Evolutionary conservation across 2,888 invertebrate species (phyloP).

Genomic region (Danaus chrysippus): DNA sequence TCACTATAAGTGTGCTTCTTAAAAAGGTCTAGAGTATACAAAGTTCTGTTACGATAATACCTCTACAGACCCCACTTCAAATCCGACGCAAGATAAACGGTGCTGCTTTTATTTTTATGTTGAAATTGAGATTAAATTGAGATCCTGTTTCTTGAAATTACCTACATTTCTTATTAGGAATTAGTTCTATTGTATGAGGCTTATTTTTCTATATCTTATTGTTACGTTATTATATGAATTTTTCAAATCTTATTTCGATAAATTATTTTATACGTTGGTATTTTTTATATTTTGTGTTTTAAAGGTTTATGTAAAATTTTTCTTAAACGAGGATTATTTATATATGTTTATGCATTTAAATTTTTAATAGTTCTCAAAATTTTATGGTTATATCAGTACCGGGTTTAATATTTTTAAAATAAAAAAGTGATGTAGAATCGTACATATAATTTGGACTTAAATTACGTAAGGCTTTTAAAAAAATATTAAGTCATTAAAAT

Average conservation of each 20-base stretch:
- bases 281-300: no score
- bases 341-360: no score
- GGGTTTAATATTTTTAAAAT: no score
- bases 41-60: conserved; percentile 68
- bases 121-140: conserved; percentile 26
- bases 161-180: conserved; percentile 27
- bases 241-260: not conserved
- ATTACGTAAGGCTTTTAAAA: no score
- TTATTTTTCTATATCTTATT: conserved; percentile 10
- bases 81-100: conserved; percentile 68
- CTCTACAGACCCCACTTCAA: conserved; percentile 60
- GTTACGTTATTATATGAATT: not conserved
- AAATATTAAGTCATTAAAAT: no score
- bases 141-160: conserved; percentile 39
- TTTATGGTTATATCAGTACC: no score
- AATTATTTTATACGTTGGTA: no score
- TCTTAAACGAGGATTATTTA: no score
- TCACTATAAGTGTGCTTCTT: conserved; percentile 59
- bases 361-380: no score
- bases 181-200: conserved; percentile 21
- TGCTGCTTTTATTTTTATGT: conserved; percentile 51
- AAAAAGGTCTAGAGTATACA: conserved; percentile 60
- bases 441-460: no score
- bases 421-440: no score
- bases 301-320: no score